Conservation (phyloP, 2,113 vertebrate genomes). For the Oryzias curvinotus region DNA sequence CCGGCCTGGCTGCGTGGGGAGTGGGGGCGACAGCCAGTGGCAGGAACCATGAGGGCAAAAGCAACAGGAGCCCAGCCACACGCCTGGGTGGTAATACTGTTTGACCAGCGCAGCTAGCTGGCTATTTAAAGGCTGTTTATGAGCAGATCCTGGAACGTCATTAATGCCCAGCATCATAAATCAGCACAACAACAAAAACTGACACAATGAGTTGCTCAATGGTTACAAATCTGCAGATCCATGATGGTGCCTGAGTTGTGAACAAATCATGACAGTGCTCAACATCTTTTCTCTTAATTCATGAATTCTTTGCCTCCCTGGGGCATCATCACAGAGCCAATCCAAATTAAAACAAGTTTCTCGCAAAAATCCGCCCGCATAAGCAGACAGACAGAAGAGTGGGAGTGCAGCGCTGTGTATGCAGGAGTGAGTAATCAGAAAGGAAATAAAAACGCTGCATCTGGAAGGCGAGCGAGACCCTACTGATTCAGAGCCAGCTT, state of each 20-base stretch:
- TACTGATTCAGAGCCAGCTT: slow-evolving; percentile 66
- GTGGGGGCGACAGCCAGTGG: slow-evolving; percentile 17
- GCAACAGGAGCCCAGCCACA: slow-evolving; percentile 51
- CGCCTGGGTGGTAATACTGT: slow-evolving; percentile 65
- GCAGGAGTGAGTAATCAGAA: slow-evolving; percentile 69
- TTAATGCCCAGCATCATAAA: slow-evolving; percentile 54
- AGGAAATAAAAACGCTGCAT: slow-evolving; percentile 70
- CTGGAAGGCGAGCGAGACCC: slow-evolving; percentile 48
- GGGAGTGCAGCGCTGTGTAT: slow-evolving; percentile 56
- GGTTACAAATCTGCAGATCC: slow-evolving; percentile 19
- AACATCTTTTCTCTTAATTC: slow-evolving; percentile 11
- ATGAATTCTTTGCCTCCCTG: slow-evolving; percentile 45
- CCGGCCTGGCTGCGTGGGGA: slow-evolving; percentile 56
- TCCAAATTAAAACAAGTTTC: slow-evolving; percentile 70
- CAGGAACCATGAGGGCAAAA: slow-evolving; percentile 37
- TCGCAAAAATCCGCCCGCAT: slow-evolving; percentile 47
- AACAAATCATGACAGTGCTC: slow-evolving; percentile 15
- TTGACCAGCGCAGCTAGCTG: slow-evolving; percentile 41
- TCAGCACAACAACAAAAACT: slow-evolving; percentile 24
- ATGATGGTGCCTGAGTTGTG: slow-evolving; percentile 29
- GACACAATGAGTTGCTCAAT: slow-evolving; percentile 17
- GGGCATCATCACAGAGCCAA: slow-evolving; percentile 63
- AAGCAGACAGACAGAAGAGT: slow-evolving; percentile 50
- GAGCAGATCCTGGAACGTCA: slow-evolving; percentile 54
- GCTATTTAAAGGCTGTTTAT: slow-evolving; percentile 67